Evolutionary conservation across 2,888 invertebrate species (phyloP).

Genomic region (Spodoptera picta): DNA sequence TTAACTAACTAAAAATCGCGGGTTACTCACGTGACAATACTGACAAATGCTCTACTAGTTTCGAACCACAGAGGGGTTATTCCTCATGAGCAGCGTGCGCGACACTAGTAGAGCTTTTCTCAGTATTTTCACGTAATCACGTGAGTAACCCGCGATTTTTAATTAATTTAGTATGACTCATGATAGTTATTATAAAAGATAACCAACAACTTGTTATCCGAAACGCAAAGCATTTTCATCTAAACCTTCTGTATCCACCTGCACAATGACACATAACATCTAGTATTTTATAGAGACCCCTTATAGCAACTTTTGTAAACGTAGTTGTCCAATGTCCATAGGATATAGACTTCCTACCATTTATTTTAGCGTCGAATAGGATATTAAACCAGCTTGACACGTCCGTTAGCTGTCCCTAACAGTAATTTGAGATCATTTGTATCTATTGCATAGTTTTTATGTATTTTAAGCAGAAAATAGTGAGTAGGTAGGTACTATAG

Average conservation of each 20-base stretch:
- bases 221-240: too few species aligned
- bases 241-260: conserved; percentile 8
- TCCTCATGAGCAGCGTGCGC: too few species aligned
- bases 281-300: conserved; percentile 38
- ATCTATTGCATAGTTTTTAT: conserved; percentile 26
- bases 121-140: too few species aligned
- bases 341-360: conserved; percentile 58
- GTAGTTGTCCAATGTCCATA: conserved; percentile 20
- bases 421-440: conserved; percentile 33
- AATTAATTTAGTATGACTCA: too few species aligned
- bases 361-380: conserved; percentile 36
- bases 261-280: conserved; percentile 32
- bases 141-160: too few species aligned
- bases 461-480: conserved; percentile 1
- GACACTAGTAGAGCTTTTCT: too few species aligned
- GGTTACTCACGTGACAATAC: too few species aligned
- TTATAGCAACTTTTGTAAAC: conserved; percentile 46
- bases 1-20: too few species aligned
- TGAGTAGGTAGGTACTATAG: background rate
- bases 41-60: too few species aligned
- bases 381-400: conserved; percentile 19
- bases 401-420: conserved; percentile 34
- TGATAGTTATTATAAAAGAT: too few species aligned
- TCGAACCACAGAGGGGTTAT: too few species aligned
- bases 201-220: too few species aligned